Evolutionary conservation across 2,113 vertebrate genomes (phyloP).

Genomic region (Thomomys bottae): DNA sequence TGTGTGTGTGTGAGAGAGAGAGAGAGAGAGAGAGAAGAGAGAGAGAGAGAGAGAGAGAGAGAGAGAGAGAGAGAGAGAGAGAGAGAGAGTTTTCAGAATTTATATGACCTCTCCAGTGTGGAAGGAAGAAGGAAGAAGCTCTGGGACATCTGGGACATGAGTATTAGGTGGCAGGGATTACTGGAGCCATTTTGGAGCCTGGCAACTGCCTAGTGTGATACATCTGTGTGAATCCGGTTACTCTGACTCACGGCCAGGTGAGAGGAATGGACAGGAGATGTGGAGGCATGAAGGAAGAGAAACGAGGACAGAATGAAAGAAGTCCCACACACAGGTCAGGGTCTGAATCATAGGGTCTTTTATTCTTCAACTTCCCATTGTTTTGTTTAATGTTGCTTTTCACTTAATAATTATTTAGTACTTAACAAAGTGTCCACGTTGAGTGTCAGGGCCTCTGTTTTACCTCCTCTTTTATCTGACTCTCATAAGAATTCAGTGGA

Average conservation of each 20-base stretch:
- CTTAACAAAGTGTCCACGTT: not conserved
- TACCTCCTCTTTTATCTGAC: not conserved
- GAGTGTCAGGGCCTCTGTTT: not conserved
- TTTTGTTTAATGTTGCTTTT: not conserved
- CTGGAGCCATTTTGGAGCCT: not conserved
- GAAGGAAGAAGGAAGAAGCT: too few species aligned
- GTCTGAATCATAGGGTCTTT: not conserved
- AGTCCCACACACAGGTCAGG: not conserved
- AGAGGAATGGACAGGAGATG: not conserved
- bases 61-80: too few species aligned
- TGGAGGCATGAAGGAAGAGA: not conserved
- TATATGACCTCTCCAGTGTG: too few species aligned
- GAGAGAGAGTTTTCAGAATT: not conserved
- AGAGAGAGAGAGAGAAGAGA: too few species aligned
- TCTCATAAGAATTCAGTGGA: not conserved
- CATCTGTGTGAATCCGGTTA: not conserved
- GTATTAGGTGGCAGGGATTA: not conserved
- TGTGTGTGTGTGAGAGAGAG: too few species aligned
- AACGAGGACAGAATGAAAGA: not conserved
- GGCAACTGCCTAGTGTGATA: not conserved
- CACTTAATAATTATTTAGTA: too few species aligned
- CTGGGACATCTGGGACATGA: not conserved
- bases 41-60: not conserved
- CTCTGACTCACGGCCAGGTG: not conserved
- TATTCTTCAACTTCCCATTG: not conserved